phyloP scores from a whole-genome alignment of 2,888 invertebrate genomes.

The Drosophila neoperkinsi region DNA sequence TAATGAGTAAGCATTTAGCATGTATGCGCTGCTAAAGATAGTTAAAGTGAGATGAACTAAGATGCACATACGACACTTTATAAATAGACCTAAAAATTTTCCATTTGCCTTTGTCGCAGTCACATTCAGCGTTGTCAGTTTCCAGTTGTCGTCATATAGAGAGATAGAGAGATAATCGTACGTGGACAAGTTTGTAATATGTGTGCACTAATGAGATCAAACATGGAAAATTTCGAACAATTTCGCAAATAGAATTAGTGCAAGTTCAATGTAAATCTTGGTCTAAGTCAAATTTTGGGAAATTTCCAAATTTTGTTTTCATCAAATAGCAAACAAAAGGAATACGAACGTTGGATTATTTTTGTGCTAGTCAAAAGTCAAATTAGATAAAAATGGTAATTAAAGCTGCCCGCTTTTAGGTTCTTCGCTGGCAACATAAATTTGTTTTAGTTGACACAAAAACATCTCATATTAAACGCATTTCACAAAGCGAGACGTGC shows the following conservation, averaged over 20 bases:
- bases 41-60: slow-evolving; percentile 18
- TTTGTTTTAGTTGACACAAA: slow-evolving; percentile 13
- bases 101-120: slow-evolving; percentile 65
- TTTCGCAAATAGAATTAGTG: too few relatives aligned
- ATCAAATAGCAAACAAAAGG: background rate
- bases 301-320: background rate
- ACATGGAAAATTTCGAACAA: slow-evolving; percentile 46
- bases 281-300: background rate
- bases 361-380: background rate
- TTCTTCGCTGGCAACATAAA: background rate
- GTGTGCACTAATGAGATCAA: slow-evolving; percentile 47
- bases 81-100: slow-evolving; percentile 70
- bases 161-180: slow-evolving; percentile 59
- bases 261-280: background rate
- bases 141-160: slow-evolving; percentile 15
- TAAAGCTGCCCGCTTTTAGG: background rate
- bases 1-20: too few relatives aligned
- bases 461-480: slow-evolving; percentile 28
- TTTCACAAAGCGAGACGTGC: slow-evolving; percentile 15
- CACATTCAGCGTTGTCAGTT: slow-evolving; percentile 12
- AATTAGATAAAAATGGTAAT: background rate
- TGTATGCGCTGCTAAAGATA: slow-evolving; percentile 11
- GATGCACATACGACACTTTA: slow-evolving; percentile 33
- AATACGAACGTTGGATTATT: background rate
- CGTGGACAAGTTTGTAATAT: slow-evolving; percentile 47